Evolutionary conservation across 2,888 invertebrate genomes (phyloP), one percentile per base, ranked within the genome.

Genomic region (Disparrhopalites patrizii): DNA sequence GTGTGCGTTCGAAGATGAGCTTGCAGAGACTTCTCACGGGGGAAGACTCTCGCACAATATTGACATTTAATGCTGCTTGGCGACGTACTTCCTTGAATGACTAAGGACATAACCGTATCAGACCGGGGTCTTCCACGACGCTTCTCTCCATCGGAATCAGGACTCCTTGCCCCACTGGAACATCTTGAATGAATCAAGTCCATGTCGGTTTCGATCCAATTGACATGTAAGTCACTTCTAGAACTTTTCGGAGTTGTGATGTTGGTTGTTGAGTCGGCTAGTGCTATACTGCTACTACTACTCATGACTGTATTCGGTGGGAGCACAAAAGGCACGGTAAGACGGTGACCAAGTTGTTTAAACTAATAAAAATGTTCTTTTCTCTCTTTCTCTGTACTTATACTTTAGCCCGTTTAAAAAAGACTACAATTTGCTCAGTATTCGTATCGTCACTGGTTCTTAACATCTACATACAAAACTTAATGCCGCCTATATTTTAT

Each of bases 1-100:
- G 85, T 86, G 75, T 86, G 86, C 4, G 85, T 86, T 73, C 86
- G 79, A 33, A 85, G 77, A 77, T 85, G 86, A 20, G 88, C 88
- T 77, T 88, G 87, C 0, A 89, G 81, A 10, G 87, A 87, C 79
- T 89, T 89, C 77, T 88, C 88, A 72, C 88, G 80, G 1, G 89
- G 89, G 77, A 89, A 89, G 25, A 88, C 87, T 65, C 89, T 80
- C 71, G 84, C 84, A 79, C 89, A 89, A 75, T 83, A 85, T 61
- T 82, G 82, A 78, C 89, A 89, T 77, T 87, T 87, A 72, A 88
- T 88, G 66, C 84, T 84, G 76, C 86, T 86, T 7, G 85, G 84
- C 13, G 86, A 86, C 28, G 85, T 84, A 51, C 86, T 84, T 40
- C 88, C 88, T 79, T 87, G 86, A 72, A 85, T 81, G 79, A 88